phyloP scores from a whole-genome alignment of 2,888 invertebrate species.

The Pemphredon lugubris region DNA sequence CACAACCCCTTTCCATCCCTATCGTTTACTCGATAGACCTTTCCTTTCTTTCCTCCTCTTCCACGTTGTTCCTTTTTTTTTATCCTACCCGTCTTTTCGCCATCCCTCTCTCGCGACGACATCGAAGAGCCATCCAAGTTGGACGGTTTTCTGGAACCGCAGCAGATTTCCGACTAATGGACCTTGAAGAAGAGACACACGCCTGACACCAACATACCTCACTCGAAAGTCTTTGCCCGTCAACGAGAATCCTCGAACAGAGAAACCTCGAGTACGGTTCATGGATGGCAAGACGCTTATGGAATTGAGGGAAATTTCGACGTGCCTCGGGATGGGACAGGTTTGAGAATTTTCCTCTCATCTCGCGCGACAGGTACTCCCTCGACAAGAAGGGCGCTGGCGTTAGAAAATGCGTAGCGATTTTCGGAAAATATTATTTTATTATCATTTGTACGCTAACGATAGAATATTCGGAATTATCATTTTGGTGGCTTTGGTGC shows the following conservation, averaged over 20 bases:
- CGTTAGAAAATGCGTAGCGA: not conserved
- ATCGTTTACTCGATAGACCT: constrained; percentile 15
- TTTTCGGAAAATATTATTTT: not conserved
- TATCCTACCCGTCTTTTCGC: constrained; percentile 22
- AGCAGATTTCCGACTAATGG: constrained; percentile 65
- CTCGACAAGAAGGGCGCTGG: too few species aligned
- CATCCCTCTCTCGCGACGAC: constrained; percentile 21
- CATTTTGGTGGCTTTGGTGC: too few species aligned
- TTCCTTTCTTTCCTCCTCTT: constrained; percentile 9
- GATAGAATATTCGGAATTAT: too few species aligned
- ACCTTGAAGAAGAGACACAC: constrained; percentile 55
- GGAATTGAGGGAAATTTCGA: constrained; percentile 24
- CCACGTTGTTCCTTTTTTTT: constrained; percentile 8
- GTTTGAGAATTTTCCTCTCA: not conserved
- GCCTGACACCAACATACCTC: constrained; percentile 37
- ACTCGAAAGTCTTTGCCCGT: constrained; percentile 18
- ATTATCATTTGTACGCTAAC: too few species aligned
- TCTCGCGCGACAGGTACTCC: not conserved
- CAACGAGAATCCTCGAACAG: constrained; percentile 21
- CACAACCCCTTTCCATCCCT: too few species aligned
- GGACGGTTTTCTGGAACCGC: constrained; percentile 61
- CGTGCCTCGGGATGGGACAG: not conserved
- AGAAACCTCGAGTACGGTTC: not conserved
- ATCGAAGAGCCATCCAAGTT: constrained; percentile 53
- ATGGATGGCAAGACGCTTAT: constrained; percentile 17